These are phyloP conservation scores for Drosophila obscura DNA, from an alignment of 1,140 invertebrate genomes.

Conservation along the genomic window DNA sequence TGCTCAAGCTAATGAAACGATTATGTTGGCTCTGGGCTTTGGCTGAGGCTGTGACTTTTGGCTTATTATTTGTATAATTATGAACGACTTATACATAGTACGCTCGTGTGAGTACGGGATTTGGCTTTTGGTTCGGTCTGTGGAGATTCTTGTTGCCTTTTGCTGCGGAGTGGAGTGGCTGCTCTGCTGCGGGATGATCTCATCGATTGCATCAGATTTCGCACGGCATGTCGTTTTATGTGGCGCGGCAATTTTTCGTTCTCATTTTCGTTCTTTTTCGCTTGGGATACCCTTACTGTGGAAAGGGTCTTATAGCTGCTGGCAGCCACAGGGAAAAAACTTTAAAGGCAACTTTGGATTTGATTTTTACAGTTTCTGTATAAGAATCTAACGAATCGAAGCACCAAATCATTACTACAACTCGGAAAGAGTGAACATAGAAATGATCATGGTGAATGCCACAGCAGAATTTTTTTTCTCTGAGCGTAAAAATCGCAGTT, in stretches of 20 bases:
- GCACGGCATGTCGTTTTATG: slow-evolving; percentile 74
- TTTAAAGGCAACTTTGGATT: no score
- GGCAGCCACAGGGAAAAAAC: no score
- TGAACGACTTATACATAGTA: slow-evolving; percentile 61
- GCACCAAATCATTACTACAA: no score
- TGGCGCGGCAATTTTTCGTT: slow-evolving; percentile 62
- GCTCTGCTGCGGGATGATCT: slow-evolving; percentile 59
- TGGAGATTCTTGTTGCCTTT: slow-evolving; percentile 38
- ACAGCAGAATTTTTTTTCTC: no score
- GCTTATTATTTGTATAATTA: slow-evolving; percentile 40
- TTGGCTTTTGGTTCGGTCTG: slow-evolving; percentile 34
- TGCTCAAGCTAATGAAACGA: slow-evolving; percentile 18
- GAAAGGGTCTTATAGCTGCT: not conserved
- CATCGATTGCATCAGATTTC: slow-evolving; percentile 82
- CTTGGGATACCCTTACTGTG: slow-evolving; percentile 6
- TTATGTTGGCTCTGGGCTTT: slow-evolving; percentile 22
- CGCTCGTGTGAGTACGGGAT: slow-evolving; percentile 42
- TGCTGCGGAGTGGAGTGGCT: slow-evolving; percentile 26
- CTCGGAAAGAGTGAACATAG: no score
- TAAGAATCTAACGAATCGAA: no score
- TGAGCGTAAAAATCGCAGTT: no score
- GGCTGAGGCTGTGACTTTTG: not conserved
- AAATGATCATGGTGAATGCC: no score
- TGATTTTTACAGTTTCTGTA: no score
- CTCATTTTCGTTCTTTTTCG: slow-evolving; percentile 20